These are phyloP conservation scores for Zaprionus ornatus DNA, from an alignment of 1,140 invertebrate species.

Conservation along the genomic window DNA sequence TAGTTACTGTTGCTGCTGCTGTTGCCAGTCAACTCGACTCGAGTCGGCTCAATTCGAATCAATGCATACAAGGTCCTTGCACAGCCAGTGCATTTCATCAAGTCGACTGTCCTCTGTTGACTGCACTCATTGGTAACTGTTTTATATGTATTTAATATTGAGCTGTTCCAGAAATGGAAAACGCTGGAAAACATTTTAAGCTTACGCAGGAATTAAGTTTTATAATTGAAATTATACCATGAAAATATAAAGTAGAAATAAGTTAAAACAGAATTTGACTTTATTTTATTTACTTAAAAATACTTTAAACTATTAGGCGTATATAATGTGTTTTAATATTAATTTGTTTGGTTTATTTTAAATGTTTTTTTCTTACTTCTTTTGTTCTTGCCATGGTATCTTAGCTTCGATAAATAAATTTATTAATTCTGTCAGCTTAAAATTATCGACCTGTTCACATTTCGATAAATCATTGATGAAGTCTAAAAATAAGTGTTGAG, in stretches of 20 bases:
- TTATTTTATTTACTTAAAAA: no score
- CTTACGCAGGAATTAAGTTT: background rate
- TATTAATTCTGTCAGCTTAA: no score
- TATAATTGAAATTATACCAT: no score
- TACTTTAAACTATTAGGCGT: background rate
- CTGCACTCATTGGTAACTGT: constrained; percentile 15
- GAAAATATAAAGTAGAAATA: background rate
- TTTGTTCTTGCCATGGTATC: no score
- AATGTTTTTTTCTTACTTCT: no score
- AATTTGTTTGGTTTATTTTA: no score
- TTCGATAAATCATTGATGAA: no score
- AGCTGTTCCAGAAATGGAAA: background rate
- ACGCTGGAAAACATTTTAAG: background rate
- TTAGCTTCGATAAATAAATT: no score
- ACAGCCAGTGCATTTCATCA: constrained; percentile 43
- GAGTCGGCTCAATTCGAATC: constrained; percentile 42
- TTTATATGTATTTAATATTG: constrained; percentile 16
- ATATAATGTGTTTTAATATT: no score
- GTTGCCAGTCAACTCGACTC: constrained; percentile 47
- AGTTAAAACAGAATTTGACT: no score
- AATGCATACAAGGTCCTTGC: constrained; percentile 16
- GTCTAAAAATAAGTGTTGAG: no score
- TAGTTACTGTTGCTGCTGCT: constrained; percentile 26
- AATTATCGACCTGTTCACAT: no score
- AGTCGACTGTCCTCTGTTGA: constrained; percentile 38